Percentiles rank a stretch among this genome's conserved stretches.
phyloP scores from a whole-genome alignment of 2,797 vertebrate genomes.

The Pteronotus mesoamericanus region DNA sequence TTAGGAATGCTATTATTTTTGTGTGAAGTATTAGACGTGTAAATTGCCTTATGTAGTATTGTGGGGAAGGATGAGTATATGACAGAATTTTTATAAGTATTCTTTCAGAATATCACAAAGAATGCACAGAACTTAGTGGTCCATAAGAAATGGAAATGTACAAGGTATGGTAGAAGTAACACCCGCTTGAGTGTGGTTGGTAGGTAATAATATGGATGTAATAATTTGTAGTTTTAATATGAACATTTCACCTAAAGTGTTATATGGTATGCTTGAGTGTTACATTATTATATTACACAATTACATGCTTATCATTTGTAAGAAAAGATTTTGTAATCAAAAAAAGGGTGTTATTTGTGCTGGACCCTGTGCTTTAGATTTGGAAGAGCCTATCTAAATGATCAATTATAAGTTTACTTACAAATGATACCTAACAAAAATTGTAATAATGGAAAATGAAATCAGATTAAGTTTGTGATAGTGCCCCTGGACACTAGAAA shows the following conservation, averaged over 20 bases:
- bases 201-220: too few relatives aligned
- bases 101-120: not conserved
- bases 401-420: not conserved
- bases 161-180: too few relatives aligned
- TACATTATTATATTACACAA: too few relatives aligned
- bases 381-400: not conserved
- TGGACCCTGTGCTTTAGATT: not conserved
- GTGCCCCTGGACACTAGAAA: not conserved
- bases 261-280: too few relatives aligned
- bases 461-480: not conserved
- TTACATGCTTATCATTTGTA: too few relatives aligned
- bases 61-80: not conserved
- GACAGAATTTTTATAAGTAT: not conserved
- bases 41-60: not conserved
- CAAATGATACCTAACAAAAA: not conserved
- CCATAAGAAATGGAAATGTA: not conserved
- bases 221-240: too few relatives aligned
- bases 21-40: not conserved
- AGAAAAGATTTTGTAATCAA: too few relatives aligned
- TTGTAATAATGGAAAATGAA: not conserved
- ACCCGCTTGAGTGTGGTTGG: too few relatives aligned
- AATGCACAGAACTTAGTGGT: not conserved
- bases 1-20: not conserved
- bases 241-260: too few relatives aligned
- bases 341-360: too few relatives aligned